Evolutionary conservation across 2,113 vertebrate species (phyloP).

Genomic region (Morone saxatilis): DNA sequence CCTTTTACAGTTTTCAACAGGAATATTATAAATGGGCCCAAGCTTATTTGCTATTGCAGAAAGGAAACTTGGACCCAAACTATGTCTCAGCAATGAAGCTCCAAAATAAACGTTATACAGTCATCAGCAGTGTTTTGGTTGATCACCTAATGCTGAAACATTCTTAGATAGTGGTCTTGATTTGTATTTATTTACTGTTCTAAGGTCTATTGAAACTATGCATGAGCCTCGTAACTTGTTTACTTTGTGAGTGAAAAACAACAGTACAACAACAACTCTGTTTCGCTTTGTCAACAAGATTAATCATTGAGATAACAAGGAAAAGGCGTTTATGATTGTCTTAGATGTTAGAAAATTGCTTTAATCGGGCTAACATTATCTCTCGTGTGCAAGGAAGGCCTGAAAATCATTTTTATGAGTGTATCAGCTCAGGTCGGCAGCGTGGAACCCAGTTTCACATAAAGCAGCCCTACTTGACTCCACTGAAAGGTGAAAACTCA

Average conservation of each 20-base stretch:
- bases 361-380: conserved; percentile 9
- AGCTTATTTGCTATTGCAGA: not conserved
- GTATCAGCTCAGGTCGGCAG: conserved; percentile 17
- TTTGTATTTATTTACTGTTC: not conserved
- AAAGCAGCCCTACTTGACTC: conserved; percentile 29
- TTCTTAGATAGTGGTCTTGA: not conserved
- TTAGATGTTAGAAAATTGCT: not conserved
- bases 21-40: not conserved
- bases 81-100: not conserved
- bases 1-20: too few species aligned
- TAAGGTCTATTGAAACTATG: not conserved
- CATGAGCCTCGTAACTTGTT: not conserved
- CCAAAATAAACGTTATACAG: not conserved
- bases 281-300: not conserved
- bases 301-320: not conserved
- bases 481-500: conserved; percentile 20
- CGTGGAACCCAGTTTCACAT: conserved; percentile 24
- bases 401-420: conserved; percentile 38
- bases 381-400: not conserved
- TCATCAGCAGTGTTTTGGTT: not conserved
- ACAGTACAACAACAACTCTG: not conserved
- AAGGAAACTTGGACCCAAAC: not conserved
- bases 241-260: not conserved
- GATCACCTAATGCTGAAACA: too few species aligned
- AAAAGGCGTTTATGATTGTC: not conserved